Conservation (phyloP, 2,888 invertebrate genomes). For the Linnaemya vulpina region DNA sequence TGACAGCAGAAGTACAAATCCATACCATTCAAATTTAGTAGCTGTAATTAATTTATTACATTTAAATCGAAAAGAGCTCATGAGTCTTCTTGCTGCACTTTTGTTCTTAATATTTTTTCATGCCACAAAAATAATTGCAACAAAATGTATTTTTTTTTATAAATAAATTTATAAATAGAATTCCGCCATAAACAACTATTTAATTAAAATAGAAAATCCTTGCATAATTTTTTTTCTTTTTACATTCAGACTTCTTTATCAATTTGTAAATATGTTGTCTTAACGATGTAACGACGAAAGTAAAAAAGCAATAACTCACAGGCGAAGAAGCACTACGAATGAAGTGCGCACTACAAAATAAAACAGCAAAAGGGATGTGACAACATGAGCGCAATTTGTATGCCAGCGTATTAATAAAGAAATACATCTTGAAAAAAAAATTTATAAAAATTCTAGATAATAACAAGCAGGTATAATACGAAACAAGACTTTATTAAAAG, state of each 20-base stretch:
- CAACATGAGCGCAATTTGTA: not conserved
- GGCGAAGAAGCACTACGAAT: not conserved
- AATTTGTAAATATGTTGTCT: slow-evolving; percentile 40
- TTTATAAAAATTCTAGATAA: not conserved
- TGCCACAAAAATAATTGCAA: not conserved
- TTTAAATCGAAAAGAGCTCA: no score
- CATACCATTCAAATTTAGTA: no score
- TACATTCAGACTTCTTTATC: not conserved
- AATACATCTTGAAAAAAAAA: not conserved
- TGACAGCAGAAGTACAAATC: no score
- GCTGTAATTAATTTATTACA: no score
- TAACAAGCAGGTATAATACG: not conserved
- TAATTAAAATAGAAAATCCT: slow-evolving; percentile 14
- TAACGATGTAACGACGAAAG: slow-evolving; percentile 7
- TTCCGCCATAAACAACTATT: slow-evolving; percentile 6
- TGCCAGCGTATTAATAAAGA: not conserved
- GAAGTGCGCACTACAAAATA: not conserved
- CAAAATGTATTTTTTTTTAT: not conserved
- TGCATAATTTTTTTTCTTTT: not conserved
- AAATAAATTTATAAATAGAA: not conserved
- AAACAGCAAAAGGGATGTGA: not conserved
- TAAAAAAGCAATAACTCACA: slow-evolving; percentile 2
- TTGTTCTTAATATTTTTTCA: no score
- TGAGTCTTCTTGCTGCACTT: no score
- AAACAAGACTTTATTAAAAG: not conserved